Base-by-base conservation (phyloP, 2,888 invertebrate species). In the Unio delphinus region DNA sequence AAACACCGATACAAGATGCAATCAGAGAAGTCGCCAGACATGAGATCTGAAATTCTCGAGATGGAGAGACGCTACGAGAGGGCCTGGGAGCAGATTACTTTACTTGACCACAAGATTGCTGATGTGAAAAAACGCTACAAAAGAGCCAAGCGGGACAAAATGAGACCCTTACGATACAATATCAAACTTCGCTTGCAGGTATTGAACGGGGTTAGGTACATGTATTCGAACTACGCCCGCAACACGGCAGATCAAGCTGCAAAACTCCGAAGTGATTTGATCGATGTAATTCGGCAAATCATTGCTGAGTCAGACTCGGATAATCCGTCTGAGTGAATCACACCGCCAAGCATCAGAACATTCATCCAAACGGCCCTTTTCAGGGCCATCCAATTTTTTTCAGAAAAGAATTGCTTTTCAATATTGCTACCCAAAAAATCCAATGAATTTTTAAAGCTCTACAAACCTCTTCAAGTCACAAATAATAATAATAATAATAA, bases 51-150 rank as follows among this genome's bases (percentile, higher is more conserved):
- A 58, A 8, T n/a, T 17, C 15, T n/a, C 15, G 8, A 26, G 17
- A 58, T 65, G 11, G 70, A 75, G 64, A 57, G 55, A 7, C 72
- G 71, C 58, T 78, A 75, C 64, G 68, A 66, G 20, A 65, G 68
- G 68, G 79, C 83, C 2, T 84, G 86, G 66, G 78, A 81, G 59
- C 86, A 86, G 75, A 84, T 85, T 45, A 71, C 80, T 2, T 73
- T 81, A 45, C 71, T 86, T 55, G 83, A 84, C 75, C 69, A 71
- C 11, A 72, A 76, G 54, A 75, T 85, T 55, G 73, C 74, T 18
- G 78, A 72, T 18, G 65, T 80, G 56, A 66, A 70, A 61, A 61
- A 69, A 59, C 78, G 86, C 15, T 86, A 85, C 76, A 78, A 79
- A 58, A 73, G 74, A 23, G 84, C 85, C 55, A 76, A 73, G 70